Evolutionary conservation across 2,113 vertebrate species (phyloP).

Genomic region (Saguinus midas): DNA sequence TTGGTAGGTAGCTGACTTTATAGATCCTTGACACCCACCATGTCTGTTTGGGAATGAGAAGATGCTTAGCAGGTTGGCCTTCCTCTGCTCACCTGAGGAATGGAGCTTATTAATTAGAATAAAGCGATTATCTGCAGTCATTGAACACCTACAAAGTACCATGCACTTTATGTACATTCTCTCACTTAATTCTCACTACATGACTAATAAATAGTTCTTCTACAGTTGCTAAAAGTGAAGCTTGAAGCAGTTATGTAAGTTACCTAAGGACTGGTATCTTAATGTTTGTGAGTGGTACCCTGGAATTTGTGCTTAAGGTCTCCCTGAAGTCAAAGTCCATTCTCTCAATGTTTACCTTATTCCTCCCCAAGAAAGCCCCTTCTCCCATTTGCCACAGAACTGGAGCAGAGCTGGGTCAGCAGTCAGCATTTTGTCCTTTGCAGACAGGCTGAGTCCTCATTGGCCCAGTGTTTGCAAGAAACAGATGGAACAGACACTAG

Average conservation of each 20-base stretch:
- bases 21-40: rapidly evolving
- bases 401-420: not conserved
- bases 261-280: not conserved
- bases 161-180: not conserved
- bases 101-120: not conserved
- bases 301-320: not conserved
- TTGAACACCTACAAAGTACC: not conserved
- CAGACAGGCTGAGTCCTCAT: conserved; percentile 13
- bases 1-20: not conserved
- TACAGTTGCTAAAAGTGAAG: not conserved
- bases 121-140: not conserved
- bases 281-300: not conserved
- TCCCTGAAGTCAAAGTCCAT: not conserved
- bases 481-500: conserved; percentile 66
- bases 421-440: not conserved
- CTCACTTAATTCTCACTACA: not conserved
- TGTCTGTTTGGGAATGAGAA: not conserved
- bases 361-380: not conserved
- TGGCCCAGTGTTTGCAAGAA: conserved; percentile 32
- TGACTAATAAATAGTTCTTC: not conserved
- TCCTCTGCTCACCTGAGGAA: not conserved
- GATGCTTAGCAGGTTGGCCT: not conserved
- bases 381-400: not conserved
- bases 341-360: not conserved
- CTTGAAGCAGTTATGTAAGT: not conserved